These are phyloP conservation scores for Labroides dimidiatus DNA, from an alignment of 2,797 vertebrate genomes.

Conservation along the genomic window DNA sequence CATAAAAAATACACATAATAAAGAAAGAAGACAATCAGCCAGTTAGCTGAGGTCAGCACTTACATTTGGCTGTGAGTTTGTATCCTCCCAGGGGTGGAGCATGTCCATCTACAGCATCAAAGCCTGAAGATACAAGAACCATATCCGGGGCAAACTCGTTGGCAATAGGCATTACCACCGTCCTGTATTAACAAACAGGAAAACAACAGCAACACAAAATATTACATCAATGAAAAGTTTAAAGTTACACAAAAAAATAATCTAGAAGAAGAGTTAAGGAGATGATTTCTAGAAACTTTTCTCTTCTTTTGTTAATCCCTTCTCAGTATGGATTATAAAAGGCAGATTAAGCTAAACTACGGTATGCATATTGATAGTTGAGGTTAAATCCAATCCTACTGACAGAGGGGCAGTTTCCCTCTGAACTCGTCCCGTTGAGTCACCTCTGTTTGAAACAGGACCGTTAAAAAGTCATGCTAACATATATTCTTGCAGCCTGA, in stretches of 20 bases:
- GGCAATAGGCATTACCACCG: conserved; percentile 96
- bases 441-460: no score
- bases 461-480: neutral
- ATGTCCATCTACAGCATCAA: conserved; percentile 95
- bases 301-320: no score
- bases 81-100: conserved; percentile 94
- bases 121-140: conserved; percentile 95
- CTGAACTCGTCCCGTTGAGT: neutral
- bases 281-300: no score
- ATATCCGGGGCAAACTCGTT: conserved; percentile 94
- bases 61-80: conserved; percentile 94
- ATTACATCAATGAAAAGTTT: neutral
- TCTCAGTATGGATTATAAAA: no score
- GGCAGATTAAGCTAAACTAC: no score
- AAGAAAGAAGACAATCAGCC: conserved; percentile 4
- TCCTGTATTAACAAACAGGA: conserved; percentile 74
- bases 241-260: neutral
- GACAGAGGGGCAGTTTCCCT: neutral
- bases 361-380: conserved; percentile 5
- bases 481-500: no score
- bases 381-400: neutral
- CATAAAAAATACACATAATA: conserved; percentile 3
- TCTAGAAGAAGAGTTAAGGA: neutral
- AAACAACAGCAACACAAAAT: conserved; percentile 11
- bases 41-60: conserved; percentile 67